phyloP scores from a whole-genome alignment of 2,797 vertebrate genomes.

The Numenius phaeopus region DNA sequence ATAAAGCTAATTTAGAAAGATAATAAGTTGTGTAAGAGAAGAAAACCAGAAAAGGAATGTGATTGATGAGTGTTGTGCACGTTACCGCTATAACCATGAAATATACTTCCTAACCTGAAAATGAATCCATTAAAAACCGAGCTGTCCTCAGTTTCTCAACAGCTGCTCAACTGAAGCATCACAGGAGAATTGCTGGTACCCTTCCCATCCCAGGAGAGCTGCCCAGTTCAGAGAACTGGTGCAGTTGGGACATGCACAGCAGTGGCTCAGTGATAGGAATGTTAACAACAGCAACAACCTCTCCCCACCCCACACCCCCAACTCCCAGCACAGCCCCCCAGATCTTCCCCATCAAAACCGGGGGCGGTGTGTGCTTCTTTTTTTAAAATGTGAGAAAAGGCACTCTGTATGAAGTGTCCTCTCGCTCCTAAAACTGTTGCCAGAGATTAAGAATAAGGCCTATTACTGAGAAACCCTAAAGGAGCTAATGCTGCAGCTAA shows the following conservation, averaged over 20 bases:
- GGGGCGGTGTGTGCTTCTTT: rapidly evolving
- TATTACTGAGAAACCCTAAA: background rate
- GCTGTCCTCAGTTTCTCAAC: background rate
- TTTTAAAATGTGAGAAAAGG: background rate
- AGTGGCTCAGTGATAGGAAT: background rate
- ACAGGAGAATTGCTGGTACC: background rate
- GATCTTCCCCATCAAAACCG: background rate
- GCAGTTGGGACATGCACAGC: rapidly evolving
- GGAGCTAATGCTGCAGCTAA: background rate
- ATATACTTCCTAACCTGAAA: background rate
- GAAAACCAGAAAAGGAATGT: background rate
- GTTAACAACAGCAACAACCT: background rate
- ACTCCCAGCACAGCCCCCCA: rapidly evolving
- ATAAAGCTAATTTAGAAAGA: background rate
- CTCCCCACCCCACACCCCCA: background rate
- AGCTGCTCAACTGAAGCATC: background rate
- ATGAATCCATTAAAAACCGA: background rate
- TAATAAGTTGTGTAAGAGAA: background rate
- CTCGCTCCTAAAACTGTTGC: background rate
- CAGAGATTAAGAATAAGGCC: background rate
- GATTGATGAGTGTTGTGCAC: background rate
- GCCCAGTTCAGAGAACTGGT: background rate
- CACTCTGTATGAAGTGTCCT: background rate
- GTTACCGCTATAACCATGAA: background rate
- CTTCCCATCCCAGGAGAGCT: background rate